Evolutionary conservation across 1,140 invertebrate species (phyloP).

Genomic region (Philaenus spumarius): DNA sequence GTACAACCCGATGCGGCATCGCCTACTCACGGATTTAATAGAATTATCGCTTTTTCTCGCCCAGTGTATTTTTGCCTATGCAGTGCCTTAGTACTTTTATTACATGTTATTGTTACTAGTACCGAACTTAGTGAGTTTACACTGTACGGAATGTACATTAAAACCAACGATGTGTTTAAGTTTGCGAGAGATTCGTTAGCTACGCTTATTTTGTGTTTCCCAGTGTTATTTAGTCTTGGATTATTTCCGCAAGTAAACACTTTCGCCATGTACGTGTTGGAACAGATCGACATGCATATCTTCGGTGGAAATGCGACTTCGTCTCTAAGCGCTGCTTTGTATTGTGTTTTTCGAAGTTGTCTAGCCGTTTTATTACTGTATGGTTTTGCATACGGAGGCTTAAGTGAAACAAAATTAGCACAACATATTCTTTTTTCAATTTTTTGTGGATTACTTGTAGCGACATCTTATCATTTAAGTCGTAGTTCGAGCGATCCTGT

Average conservation of each 20-base stretch:
- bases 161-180: conserved; percentile 57
- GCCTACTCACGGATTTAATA: conserved; percentile 96
- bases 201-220: conserved; percentile 83
- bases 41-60: conserved; percentile 87
- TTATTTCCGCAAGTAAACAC: conserved; percentile 96
- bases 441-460: conserved; percentile 83
- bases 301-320: conserved; percentile 98
- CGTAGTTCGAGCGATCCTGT: conserved; percentile 84
- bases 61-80: conserved; percentile 94
- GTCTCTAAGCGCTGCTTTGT: conserved; percentile 76
- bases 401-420: conserved; percentile 70
- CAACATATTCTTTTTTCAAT: conserved; percentile 94
- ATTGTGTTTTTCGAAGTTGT: conserved; percentile 75
- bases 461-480: conserved; percentile 88
- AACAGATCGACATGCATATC: conserved; percentile 95
- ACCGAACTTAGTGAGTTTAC: conserved; percentile 43
- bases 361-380: conserved; percentile 75
- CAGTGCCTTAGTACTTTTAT: conserved; percentile 61
- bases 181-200: conserved; percentile 64
- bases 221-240: conserved; percentile 87
- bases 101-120: conserved; percentile 51
- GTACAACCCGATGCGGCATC: conserved; percentile 98
- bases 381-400: conserved; percentile 80
- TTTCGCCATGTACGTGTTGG: conserved; percentile 89
- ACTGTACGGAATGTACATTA: conserved; percentile 71